Evolutionary conservation across 2,888 invertebrate species (phyloP).

Genomic region (Tricholauxania praeusta): DNA sequence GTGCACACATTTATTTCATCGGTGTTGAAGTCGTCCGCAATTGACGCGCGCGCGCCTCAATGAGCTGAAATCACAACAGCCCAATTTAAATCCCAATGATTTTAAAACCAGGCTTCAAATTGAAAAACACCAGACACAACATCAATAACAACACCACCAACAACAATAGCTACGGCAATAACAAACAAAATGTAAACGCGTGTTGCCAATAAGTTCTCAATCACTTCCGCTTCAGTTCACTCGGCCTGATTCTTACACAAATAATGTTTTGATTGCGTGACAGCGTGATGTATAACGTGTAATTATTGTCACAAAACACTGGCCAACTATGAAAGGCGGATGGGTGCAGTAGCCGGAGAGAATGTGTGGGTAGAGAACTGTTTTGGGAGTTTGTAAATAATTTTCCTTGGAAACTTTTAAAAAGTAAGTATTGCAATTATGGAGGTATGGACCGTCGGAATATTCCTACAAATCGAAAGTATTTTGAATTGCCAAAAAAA

Average conservation of each 20-base stretch:
- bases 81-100: constrained; percentile 16
- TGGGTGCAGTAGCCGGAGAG: too few relatives aligned
- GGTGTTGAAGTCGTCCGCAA: constrained; percentile 10
- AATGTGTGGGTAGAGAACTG: constrained; percentile 11
- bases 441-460: too few relatives aligned
- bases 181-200: constrained; percentile 54
- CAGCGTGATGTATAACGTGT: constrained; percentile 65
- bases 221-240: constrained; percentile 65
- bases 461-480: too few relatives aligned
- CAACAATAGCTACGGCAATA: constrained; percentile 17
- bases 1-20: background rate
- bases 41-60: constrained; percentile 42
- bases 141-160: background rate
- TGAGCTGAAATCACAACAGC: constrained; percentile 38
- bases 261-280: constrained; percentile 64
- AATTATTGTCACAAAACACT: constrained; percentile 53
- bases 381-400: constrained; percentile 44
- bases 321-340: too few relatives aligned
- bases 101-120: background rate
- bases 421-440: too few relatives aligned
- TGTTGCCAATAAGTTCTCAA: constrained; percentile 65
- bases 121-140: background rate
- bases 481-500: too few relatives aligned
- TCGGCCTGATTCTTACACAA: constrained; percentile 62
- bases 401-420: background rate